These are phyloP conservation scores for Benthosema pterotum DNA, from an alignment of 2,797 vertebrate species.

Conservation along the genomic window DNA sequence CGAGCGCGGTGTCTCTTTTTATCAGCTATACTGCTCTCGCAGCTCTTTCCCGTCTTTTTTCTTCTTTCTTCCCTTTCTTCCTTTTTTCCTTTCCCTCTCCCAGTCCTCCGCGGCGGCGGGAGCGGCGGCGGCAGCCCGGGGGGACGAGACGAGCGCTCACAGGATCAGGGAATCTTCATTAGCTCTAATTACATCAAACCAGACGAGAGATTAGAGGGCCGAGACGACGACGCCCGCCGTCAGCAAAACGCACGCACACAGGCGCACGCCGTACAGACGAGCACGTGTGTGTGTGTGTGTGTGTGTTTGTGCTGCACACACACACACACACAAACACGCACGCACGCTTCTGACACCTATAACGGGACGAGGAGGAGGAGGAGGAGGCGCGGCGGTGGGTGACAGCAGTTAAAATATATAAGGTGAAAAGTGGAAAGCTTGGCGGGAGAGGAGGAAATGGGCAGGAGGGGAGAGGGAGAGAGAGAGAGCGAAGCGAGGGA, in stretches of 20 bases:
- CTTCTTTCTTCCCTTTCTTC: too few relatives aligned
- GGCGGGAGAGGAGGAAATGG: constrained; percentile 45
- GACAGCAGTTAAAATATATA: constrained; percentile 55
- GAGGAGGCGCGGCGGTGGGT: constrained; percentile 31
- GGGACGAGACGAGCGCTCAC: constrained; percentile 67
- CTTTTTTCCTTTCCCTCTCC: constrained; percentile 42
- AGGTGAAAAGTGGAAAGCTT: constrained; percentile 63
- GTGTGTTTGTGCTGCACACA: too few relatives aligned
- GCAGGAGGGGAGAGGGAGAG: constrained; percentile 57
- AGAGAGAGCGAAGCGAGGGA: too few relatives aligned
- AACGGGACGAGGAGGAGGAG: constrained; percentile 29
- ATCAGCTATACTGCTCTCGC: constrained; percentile 53
- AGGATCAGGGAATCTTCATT: constrained; percentile 82
- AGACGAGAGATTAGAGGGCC: constrained; percentile 79
- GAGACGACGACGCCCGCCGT: constrained; percentile 63
- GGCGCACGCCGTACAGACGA: constrained; percentile 36
- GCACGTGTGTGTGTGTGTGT: too few relatives aligned
- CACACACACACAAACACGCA: constrained; percentile 33
- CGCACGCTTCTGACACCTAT: constrained; percentile 37
- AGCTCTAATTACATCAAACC: constrained; percentile 83
- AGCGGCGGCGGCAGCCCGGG: constrained; percentile 61
- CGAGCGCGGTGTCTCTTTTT: constrained; percentile 70
- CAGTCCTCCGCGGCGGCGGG: constrained; percentile 65
- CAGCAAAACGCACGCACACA: constrained; percentile 35
- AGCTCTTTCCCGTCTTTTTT: constrained; percentile 58